phyloP scores from a whole-genome alignment of 2,113 vertebrate species.

The Lates calcarifer region DNA sequence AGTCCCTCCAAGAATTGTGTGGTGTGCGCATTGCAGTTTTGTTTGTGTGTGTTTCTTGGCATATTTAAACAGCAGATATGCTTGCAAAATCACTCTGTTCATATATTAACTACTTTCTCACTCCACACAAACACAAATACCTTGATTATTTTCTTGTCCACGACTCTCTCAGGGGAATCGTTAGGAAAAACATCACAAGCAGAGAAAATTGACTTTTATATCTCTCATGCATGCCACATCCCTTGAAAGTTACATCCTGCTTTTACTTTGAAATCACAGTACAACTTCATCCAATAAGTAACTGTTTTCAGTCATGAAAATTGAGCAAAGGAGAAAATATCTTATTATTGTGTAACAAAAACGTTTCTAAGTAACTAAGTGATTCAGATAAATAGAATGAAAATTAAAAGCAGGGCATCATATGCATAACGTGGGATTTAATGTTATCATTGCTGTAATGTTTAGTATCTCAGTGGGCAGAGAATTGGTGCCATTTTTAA shows the following conservation, averaged over 20 bases:
- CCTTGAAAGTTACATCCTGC: not conserved
- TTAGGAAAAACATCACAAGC: conserved; percentile 41
- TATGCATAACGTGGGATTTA: conserved; percentile 3
- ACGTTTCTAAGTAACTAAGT: not conserved
- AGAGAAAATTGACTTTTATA: not conserved
- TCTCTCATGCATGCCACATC: not conserved
- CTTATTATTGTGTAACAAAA: not conserved
- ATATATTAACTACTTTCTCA: conserved; percentile 22
- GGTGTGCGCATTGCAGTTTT: not conserved
- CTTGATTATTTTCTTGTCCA: conserved; percentile 30
- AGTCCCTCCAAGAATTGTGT: conserved; percentile 48
- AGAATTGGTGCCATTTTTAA: conserved; percentile 27
- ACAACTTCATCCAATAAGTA: not conserved
- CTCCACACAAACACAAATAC: not conserved
- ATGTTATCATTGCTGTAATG: not conserved
- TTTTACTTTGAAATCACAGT: not conserved
- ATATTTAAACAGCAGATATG: not conserved
- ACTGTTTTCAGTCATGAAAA: not conserved
- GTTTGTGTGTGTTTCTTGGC: conserved; percentile 13
- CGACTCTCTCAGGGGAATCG: conserved; percentile 15
- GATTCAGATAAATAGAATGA: not conserved
- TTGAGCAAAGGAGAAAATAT: not conserved
- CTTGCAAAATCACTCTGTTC: conserved; percentile 6
- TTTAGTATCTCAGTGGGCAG: not conserved
- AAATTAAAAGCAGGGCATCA: not conserved